Base-by-base conservation (phyloP, 2,888 invertebrate species). In the Spisula solida region DNA sequence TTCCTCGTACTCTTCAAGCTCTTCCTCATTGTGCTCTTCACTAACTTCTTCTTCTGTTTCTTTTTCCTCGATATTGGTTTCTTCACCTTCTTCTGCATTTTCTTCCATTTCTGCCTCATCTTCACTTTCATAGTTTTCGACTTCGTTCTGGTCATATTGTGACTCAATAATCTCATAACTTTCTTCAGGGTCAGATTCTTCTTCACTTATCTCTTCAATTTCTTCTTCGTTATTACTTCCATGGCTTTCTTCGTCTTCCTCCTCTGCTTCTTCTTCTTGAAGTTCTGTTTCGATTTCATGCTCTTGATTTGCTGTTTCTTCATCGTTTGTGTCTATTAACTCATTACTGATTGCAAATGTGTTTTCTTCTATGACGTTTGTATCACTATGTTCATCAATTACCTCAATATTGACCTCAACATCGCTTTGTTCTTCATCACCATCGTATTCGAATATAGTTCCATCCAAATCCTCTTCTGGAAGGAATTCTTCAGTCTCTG, bases 381-480 rank as follows among this genome's bases (percentile, higher is more conserved):
- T 31, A 34, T 56, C 81, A 56, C 34, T 20, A 6, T 82, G 18
- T 31, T 78, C 18, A 8, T 78, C 31, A 34, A 6, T 31, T 18
- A 78, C 34, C 1, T 82, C 29, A 47, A 47, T 14, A 66, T 25
- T 70, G 29, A 25, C 47, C 0, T 25, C 29, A n/a, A 79, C 81
- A 0, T 60, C 80, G 51, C 12, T 75, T 41, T 70, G 18, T n/a
- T 51, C 18, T 41, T 34, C 51, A 41, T 78, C 79, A 25, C 56
- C 20, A 31, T 56, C 31, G 51, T 85, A 47, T 81, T 86, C 86
- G 48, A 75, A 56, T 29, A 79, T 56, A 12, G 82, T 83, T 25
- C 60, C 66, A 60, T 82, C 80, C 16, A 79, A 60, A 79, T 87
- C 87, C 60, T 87, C 87, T 79, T 82, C 87, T 31, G 87, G 87